Conservation (phyloP, 1,140 invertebrate genomes). For the Drosophila baimaii region DNA sequence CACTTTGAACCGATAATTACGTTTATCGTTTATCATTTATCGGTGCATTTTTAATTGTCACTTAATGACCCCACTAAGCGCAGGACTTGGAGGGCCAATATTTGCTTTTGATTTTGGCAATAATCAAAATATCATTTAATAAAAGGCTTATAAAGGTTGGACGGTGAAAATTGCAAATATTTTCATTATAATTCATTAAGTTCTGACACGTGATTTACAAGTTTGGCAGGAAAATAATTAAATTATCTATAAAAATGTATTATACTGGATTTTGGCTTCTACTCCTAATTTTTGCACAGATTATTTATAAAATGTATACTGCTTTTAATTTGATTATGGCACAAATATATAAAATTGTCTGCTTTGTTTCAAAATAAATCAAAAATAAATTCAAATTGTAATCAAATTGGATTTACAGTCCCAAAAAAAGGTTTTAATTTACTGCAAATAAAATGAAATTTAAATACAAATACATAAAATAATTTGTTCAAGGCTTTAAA, state of each 20-base stretch:
- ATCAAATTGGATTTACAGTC: no score
- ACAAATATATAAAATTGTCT: not conserved
- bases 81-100: constrained; percentile 30
- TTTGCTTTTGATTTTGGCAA: constrained; percentile 36
- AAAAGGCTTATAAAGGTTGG: not conserved
- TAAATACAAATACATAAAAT: no score
- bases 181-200: not conserved
- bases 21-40: constrained; percentile 47
- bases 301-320: not conserved
- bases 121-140: not conserved
- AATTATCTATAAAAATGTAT: not conserved
- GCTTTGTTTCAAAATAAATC: not conserved
- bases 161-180: constrained; percentile 5
- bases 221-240: not conserved
- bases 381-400: not conserved
- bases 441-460: not conserved
- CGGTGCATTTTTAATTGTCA: constrained; percentile 66
- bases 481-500: no score
- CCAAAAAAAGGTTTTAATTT: no score
- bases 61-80: constrained; percentile 63
- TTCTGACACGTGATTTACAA: not conserved
- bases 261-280: not conserved
- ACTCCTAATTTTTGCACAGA: rapidly evolving
- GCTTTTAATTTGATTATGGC: not conserved
- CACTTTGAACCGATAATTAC: constrained; percentile 63